A percentile compares a stretch with the other conserved stretches of the same genome.
Conservation (phyloP, 2,888 invertebrate genomes). For the Lasius platythorax region DNA sequence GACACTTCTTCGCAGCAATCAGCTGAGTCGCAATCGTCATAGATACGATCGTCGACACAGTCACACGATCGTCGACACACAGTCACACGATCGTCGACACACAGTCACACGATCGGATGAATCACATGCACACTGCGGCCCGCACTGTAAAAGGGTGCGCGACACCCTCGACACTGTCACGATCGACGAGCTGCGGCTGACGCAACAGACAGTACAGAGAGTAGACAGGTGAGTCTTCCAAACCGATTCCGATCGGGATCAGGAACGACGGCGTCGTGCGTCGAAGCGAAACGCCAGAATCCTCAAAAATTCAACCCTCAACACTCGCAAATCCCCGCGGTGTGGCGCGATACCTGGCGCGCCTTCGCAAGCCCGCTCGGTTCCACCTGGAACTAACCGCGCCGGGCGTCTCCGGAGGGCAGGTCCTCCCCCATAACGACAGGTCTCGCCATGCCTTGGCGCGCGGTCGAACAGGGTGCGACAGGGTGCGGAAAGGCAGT, state of each 20-base stretch:
- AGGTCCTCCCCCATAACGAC: conserved; percentile 46
- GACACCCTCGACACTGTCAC: conserved; percentile 2
- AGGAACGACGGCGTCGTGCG: neutral
- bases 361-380: conserved; percentile 40
- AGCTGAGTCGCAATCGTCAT: neutral
- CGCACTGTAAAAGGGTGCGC: conserved; percentile 1
- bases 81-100: conserved; percentile 7
- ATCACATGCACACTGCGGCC: neutral
- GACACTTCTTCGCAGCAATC: neutral
- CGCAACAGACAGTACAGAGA: neutral
- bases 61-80: conserved; percentile 12
- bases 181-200: neutral
- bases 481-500: neutral
- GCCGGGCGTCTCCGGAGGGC: conserved; percentile 54
- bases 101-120: conserved; percentile 24
- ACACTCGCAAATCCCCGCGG: neutral
- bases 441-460: conserved; percentile 15
- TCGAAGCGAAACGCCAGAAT: conserved; percentile 12
- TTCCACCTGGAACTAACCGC: conserved; percentile 50
- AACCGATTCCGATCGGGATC: too few relatives aligned
- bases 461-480: neutral
- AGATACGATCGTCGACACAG: conserved; percentile 19
- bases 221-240: neutral
- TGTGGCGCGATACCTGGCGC: conserved; percentile 44
- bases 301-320: neutral